Conservation (phyloP, 2,113 vertebrate species). For the Heteronetta atricapilla region DNA sequence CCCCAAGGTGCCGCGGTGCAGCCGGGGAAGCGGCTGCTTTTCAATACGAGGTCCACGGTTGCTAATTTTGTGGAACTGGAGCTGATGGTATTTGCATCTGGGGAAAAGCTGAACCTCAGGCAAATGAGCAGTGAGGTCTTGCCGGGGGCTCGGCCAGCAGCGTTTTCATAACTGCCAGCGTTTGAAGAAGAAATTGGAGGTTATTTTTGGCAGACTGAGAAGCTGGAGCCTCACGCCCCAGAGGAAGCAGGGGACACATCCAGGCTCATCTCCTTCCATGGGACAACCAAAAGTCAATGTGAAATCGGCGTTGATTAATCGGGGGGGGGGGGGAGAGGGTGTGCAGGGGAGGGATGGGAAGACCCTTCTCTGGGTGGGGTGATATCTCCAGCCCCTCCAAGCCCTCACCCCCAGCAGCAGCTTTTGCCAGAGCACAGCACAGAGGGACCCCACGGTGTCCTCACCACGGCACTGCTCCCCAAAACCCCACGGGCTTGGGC, state of each 20-base stretch:
- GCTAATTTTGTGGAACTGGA: neutral
- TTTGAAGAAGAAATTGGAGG: neutral
- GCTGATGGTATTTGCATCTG: constrained; percentile 59
- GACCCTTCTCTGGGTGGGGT: neutral
- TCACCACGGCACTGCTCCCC: neutral
- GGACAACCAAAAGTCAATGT: neutral
- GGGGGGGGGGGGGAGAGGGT: too few species aligned
- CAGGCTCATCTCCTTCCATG: neutral
- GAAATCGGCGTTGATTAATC: neutral
- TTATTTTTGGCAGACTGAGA: neutral
- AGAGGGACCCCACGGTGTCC: neutral
- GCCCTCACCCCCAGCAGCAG: neutral
- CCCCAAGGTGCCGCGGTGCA: neutral
- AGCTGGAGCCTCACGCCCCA: neutral
- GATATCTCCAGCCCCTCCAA: neutral
- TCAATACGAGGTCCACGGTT: neutral
- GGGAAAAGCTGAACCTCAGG: constrained; percentile 45
- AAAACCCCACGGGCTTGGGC: neutral
- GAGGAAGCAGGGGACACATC: neutral
- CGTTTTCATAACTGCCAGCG: neutral
- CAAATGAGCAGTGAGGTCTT: constrained; percentile 33
- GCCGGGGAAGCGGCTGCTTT: neutral
- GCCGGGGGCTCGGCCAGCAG: accelerated
- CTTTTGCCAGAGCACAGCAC: accelerated
- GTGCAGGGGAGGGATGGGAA: neutral